These are phyloP conservation scores for Sebastes glaucus DNA, from an alignment of 2,797 vertebrate species.

Conservation along the genomic window DNA sequence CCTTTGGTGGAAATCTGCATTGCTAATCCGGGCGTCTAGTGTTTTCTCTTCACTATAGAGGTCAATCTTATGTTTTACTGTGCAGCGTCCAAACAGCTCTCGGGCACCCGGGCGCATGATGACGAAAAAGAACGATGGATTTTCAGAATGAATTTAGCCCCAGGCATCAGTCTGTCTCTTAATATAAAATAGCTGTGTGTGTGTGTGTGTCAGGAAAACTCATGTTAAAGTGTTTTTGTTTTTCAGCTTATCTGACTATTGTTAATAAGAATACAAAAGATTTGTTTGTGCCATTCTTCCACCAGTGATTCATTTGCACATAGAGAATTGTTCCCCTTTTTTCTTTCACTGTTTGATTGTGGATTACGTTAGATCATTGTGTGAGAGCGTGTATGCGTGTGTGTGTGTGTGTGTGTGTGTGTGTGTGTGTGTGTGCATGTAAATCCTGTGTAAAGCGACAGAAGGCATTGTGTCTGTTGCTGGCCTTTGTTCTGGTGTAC, in stretches of 20 bases:
- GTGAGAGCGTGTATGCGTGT: background rate
- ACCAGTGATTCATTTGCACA: background rate
- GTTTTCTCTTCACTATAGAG: conserved; percentile 21
- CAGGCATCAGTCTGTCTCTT: background rate
- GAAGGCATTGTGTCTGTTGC: conserved; percentile 22
- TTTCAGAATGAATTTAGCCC: background rate
- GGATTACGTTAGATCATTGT: background rate
- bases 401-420: background rate
- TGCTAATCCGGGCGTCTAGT: conserved; percentile 35
- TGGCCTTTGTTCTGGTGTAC: conserved; percentile 16
- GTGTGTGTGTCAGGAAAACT: background rate
- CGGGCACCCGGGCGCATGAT: background rate
- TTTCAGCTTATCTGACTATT: background rate
- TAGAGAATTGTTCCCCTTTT: background rate
- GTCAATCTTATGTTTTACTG: conserved; percentile 17
- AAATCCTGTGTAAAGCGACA: conserved; percentile 15
- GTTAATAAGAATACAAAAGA: background rate
- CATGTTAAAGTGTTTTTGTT: background rate
- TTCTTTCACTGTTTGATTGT: conserved; percentile 1
- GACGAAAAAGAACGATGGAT: background rate
- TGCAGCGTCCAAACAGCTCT: background rate
- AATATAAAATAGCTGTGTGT: background rate
- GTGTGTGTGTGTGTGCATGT: background rate
- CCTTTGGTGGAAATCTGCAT: conserved; percentile 37
- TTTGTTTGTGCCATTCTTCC: background rate